Conservation (phyloP, 2,888 invertebrate genomes). For the Philopedon plagiatum region DNA sequence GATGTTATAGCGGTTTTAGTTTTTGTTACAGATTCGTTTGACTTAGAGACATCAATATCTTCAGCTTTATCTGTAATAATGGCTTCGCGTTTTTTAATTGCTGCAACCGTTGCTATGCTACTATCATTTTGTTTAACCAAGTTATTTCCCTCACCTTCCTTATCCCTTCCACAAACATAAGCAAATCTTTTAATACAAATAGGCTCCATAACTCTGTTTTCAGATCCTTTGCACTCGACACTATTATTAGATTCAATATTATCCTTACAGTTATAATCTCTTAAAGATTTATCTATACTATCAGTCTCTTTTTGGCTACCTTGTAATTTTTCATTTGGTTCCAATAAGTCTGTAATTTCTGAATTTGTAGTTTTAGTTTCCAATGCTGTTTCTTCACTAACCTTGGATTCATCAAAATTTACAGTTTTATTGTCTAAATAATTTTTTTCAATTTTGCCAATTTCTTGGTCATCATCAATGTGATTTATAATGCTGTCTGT, state of each 20-base stretch:
- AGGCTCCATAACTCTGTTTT: slow-evolving; percentile 48
- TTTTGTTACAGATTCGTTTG: background rate
- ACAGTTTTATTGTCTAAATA: slow-evolving; percentile 59
- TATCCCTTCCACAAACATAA: slow-evolving; percentile 52
- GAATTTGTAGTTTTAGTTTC: slow-evolving; percentile 29
- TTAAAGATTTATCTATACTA: slow-evolving; percentile 19
- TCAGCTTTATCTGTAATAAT: slow-evolving; percentile 5
- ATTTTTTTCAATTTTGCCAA: slow-evolving; percentile 54
- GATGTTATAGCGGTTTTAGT: background rate
- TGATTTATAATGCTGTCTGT: slow-evolving; percentile 52
- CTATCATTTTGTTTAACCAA: background rate
- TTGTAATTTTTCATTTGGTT: slow-evolving; percentile 31
- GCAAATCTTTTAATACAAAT: slow-evolving; percentile 55
- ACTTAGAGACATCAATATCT: background rate
- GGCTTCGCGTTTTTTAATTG: slow-evolving; percentile 9
- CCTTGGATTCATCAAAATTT: slow-evolving; percentile 31
- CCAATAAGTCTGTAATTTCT: slow-evolving; percentile 21
- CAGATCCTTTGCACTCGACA: slow-evolving; percentile 23
- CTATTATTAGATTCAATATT: background rate
- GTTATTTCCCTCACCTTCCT: background rate
- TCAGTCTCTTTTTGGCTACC: slow-evolving; percentile 39
- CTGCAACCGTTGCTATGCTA: background rate
- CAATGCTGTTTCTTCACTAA: slow-evolving; percentile 21
- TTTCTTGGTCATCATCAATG: slow-evolving; percentile 49
- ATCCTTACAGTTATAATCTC: background rate